Evolutionary conservation across 2,888 invertebrate genomes (phyloP).

Genomic region (Aethes cnicana): DNA sequence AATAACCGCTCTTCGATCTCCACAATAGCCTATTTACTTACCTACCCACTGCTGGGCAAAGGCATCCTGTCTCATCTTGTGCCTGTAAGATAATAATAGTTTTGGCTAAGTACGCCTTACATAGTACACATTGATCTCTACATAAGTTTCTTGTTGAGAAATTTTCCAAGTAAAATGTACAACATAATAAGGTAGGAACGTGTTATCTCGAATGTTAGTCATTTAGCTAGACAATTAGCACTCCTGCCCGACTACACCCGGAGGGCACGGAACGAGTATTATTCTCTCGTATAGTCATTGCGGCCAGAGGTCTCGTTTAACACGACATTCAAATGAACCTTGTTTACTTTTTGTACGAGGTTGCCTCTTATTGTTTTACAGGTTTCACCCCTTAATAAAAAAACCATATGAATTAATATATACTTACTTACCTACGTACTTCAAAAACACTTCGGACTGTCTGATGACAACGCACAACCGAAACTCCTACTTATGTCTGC

Average conservation of each 20-base stretch:
- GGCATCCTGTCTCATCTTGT: no score
- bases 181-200: not conserved
- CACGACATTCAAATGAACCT: not conserved
- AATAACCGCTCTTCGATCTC: no score
- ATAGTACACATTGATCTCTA: not conserved
- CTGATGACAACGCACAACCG: no score
- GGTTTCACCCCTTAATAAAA: no score
- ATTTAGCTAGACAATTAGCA: slow-evolving; percentile 18
- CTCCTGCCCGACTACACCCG: slow-evolving; percentile 8
- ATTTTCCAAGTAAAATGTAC: no score
- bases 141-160: no score
- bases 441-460: no score
- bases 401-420: no score
- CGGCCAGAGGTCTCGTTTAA: slow-evolving; percentile 1
- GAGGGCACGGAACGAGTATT: slow-evolving; percentile 15
- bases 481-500: no score
- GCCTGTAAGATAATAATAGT: slow-evolving; percentile 25
- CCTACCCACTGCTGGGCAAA: no score
- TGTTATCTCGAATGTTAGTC: slow-evolving; percentile 11
- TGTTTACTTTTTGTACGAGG: not conserved
- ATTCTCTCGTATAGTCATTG: slow-evolving; percentile 1
- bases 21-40: no score
- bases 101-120: not conserved
- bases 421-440: no score
- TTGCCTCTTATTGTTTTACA: not conserved